phyloP scores from a whole-genome alignment of 2,888 invertebrate genomes.

The Ormyrus pomaceus region DNA sequence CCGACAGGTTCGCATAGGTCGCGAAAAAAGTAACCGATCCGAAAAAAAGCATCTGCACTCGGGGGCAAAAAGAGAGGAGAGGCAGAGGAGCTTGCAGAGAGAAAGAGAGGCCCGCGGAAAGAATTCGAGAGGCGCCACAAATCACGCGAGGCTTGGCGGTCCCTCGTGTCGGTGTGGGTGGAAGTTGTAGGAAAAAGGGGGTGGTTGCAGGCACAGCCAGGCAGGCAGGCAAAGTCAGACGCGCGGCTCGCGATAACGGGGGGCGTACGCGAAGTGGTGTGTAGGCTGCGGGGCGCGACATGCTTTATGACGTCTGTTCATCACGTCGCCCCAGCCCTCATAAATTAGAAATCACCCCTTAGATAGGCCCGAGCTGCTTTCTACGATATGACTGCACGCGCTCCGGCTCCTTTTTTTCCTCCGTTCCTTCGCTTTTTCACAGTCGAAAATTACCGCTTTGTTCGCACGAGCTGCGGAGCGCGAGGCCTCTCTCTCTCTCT shows the following conservation, averaged over 20 bases:
- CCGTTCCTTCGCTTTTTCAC: conserved; percentile 40
- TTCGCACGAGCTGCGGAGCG: conserved; percentile 7
- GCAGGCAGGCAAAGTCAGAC: conserved; percentile 49
- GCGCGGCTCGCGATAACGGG: conserved; percentile 62
- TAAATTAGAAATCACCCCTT: conserved; percentile 76
- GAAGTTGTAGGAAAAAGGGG: conserved; percentile 60
- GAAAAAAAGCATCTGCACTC: too few relatives aligned
- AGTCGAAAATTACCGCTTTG: conserved; percentile 53
- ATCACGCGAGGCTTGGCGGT: conserved; percentile 64
- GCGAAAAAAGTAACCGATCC: too few relatives aligned
- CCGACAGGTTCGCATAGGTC: too few relatives aligned
- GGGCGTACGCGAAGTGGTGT: conserved; percentile 63
- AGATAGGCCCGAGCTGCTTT: conserved; percentile 65
- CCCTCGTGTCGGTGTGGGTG: conserved; percentile 20
- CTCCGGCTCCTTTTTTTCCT: conserved; percentile 16
- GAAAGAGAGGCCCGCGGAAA: conserved; percentile 62
- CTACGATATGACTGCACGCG: conserved; percentile 50
- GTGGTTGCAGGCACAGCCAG: conserved; percentile 42
- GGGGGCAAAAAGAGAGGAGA: background rate
- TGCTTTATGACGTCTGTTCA: conserved; percentile 77
- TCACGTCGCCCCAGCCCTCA: conserved; percentile 75
- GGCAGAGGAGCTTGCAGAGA: background rate
- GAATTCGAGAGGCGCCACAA: conserved; percentile 71
- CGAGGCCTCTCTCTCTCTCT: conserved; percentile 55
- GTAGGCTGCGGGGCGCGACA: conserved; percentile 72